Conservation (phyloP, 1,140 invertebrate species). For the Drosophila rhopaloa region DNA sequence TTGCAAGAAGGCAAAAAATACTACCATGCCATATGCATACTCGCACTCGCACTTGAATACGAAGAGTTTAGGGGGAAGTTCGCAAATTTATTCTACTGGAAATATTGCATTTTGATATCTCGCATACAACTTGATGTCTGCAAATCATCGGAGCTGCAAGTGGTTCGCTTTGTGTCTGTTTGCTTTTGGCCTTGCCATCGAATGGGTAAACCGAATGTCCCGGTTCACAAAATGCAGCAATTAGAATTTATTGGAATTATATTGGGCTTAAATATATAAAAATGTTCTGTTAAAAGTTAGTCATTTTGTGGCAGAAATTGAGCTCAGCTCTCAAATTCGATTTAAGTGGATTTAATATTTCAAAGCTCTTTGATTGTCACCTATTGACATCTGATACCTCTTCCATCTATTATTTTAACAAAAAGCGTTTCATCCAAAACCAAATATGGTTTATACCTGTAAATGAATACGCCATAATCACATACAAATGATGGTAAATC, state of each 20-base stretch:
- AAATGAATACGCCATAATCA: background rate
- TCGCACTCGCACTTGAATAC: conserved; percentile 15
- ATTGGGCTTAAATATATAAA: too few species aligned
- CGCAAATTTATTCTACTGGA: conserved; percentile 69
- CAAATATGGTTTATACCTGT: background rate
- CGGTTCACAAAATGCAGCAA: background rate
- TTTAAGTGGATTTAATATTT: too few species aligned
- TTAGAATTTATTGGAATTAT: too few species aligned
- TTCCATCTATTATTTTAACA: background rate
- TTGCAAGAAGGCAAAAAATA: conserved; percentile 58
- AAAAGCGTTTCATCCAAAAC: background rate
- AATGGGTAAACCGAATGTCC: background rate
- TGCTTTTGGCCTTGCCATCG: conserved; percentile 15
- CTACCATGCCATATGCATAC: conserved; percentile 36
- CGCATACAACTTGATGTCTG: conserved; percentile 21
- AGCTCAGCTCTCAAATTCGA: too few species aligned
- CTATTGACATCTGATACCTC: background rate
- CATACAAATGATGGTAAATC: conserved; percentile 10
- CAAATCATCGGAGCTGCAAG: conserved; percentile 27
- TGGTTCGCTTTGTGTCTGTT: conserved; percentile 2
- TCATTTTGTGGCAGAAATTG: too few species aligned
- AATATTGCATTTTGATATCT: conserved; percentile 72
- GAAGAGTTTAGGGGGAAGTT: conserved; percentile 21
- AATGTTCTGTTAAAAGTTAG: too few species aligned
- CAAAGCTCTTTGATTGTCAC: background rate